Percentiles rank a stretch among this genome's conserved stretches.
phyloP scores from a whole-genome alignment of 37 sponge, comb jelly and placozoan genomes.

The Spongia lamella region DNA sequence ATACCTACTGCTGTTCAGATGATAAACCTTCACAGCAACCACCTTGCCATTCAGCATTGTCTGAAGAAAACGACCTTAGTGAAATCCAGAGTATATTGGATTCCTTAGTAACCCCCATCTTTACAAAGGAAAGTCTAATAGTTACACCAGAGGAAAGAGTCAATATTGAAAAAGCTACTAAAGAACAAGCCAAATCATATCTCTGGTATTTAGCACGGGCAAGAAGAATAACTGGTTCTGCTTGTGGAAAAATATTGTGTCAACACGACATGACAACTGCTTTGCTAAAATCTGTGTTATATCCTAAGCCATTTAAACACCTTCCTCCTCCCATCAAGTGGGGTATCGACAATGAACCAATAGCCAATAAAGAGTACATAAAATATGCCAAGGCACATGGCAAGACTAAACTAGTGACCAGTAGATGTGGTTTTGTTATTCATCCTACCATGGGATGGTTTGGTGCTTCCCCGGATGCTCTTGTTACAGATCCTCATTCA shows the following conservation, averaged over 20 bases:
- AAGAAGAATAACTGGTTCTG: conserved; percentile 25
- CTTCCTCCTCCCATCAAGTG: conserved; percentile 17
- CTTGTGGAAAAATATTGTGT: conserved; percentile 16
- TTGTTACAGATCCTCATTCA: conserved; percentile 21
- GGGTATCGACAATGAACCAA: conserved; percentile 21
- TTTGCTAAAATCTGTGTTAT: conserved; percentile 8
- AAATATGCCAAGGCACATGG: neutral
- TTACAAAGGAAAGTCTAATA: neutral
- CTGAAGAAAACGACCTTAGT: neutral
- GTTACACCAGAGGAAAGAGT: neutral
- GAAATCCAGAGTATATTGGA: neutral
- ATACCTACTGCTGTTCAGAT: no score
- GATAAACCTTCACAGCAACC: no score
- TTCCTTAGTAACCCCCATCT: no score
- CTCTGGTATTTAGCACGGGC: conserved; percentile 3
- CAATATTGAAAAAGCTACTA: neutral
- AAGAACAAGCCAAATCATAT: neutral
- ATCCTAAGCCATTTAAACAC: conserved; percentile 6
- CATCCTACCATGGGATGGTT: conserved; percentile 36
- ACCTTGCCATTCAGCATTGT: no score
- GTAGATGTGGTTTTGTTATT: conserved; percentile 48
- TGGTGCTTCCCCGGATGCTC: conserved; percentile 67
- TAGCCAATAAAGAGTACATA: conserved; percentile 9
- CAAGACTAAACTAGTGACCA: neutral
- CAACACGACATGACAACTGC: neutral